Percentiles rank a stretch among this genome's conserved stretches.
Conservation (phyloP, 2,113 vertebrate species). For the Oceanodroma tethys region DNA sequence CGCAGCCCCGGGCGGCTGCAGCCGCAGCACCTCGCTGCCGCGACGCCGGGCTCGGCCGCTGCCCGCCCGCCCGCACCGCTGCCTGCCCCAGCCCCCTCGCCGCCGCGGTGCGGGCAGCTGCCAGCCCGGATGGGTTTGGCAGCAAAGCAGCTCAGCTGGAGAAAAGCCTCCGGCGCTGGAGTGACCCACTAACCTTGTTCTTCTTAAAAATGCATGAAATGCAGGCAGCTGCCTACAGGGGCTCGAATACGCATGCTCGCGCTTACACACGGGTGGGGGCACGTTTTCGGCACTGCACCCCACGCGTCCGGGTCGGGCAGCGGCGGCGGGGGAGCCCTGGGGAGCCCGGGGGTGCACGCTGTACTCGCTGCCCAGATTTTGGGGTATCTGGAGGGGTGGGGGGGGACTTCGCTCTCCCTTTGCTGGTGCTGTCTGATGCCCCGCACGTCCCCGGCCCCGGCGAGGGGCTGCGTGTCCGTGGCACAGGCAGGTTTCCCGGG, state of each 20-base stretch:
- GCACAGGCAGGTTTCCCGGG: not conserved
- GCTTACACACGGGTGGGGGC: fast-evolving
- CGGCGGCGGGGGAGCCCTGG: fast-evolving
- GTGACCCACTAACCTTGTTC: constrained; percentile 67
- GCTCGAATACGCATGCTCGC: not conserved
- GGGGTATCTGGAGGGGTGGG: not conserved
- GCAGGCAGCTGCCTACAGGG: constrained; percentile 23
- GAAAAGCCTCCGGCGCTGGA: constrained; percentile 10
- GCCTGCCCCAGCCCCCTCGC: not conserved
- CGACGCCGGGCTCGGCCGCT: fast-evolving
- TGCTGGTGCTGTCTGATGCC: fast-evolving
- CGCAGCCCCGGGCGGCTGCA: fast-evolving
- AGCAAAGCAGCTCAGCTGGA: constrained; percentile 32
- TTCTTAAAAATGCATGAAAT: constrained; percentile 53
- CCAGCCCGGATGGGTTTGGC: not conserved
- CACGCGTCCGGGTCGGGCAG: fast-evolving
- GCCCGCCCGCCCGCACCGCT: not conserved
- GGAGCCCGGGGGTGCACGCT: fast-evolving
- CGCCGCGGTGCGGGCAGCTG: not conserved
- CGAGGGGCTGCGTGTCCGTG: fast-evolving
- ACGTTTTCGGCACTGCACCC: not conserved
- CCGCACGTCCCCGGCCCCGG: fast-evolving
- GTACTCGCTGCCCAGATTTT: fast-evolving
- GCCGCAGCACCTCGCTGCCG: not conserved
- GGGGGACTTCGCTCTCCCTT: not conserved